Base-by-base conservation (phyloP, 2,888 invertebrate species). In the Habroteleia sp. region DNA sequence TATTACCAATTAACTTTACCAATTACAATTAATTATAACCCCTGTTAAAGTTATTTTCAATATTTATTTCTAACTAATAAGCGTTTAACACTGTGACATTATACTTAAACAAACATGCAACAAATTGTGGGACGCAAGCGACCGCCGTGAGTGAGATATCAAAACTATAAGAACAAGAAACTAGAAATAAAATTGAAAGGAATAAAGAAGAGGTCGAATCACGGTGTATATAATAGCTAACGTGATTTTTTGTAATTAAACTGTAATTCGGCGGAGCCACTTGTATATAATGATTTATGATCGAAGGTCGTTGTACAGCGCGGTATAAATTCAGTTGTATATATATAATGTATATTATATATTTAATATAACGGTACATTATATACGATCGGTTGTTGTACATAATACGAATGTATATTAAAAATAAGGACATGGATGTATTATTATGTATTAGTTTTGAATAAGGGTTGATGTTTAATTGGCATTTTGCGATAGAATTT, bases 61-160 rank as follows among this genome's bases (percentile, higher is more conserved):
- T 73, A 68, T 74, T 74, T 69, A 74, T 74, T 69, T 63, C 6
- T 63, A 74, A 37, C 6, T 14, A 8, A 10, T 63, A 69, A 63
- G 56, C 52, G 44, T 56, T 35, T 58, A 48, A 54, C 54, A 63
- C 66, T 68, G 52, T 62, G 58, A 71, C 62, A 62, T 58, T 58
- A 69, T 69, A 62, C 71, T 71, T 71, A 63, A 25, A 11, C 11
- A 10, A 41, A 54, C 27, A 20, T 29, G 29, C 20, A 60, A 35
- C 31, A 20, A 20, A n/a, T n/a, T 17, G 16, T 41, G 17, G 50
- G 50, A 25, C 25, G 41, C 14, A 35, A 13, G 46, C 48, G 56
- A 46, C 56, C 44, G 14, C 1, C 13, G 5, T 13, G 46, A 66
- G 68, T 42, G 33, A 4, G 13, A 31, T 6, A 58, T 68, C 65